phyloP scores from a whole-genome alignment of 1,140 invertebrate genomes.

The Drosophila kohkoa region DNA sequence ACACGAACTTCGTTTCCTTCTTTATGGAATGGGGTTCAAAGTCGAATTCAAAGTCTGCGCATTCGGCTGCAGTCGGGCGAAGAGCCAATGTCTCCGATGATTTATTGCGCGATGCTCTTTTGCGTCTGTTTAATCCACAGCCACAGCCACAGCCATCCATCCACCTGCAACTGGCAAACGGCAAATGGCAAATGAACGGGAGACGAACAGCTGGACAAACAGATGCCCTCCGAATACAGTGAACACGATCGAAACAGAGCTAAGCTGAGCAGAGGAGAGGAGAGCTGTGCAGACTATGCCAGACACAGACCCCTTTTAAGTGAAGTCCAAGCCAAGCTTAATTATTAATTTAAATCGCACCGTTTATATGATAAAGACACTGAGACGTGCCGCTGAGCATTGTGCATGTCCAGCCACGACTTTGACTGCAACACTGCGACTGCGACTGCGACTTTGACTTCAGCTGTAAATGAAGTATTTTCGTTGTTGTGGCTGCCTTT shows the following conservation, averaged over 20 bases:
- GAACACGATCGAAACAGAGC: not conserved
- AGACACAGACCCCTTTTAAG: conserved; percentile 2
- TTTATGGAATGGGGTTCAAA: not conserved
- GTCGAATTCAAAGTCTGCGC: conserved; percentile 36
- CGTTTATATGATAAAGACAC: conserved; percentile 81
- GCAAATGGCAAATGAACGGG: no score
- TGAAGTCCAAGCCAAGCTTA: conserved; percentile 47
- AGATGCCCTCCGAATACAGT: conserved; percentile 36
- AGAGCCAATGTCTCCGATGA: conserved; percentile 67
- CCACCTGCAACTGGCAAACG: conserved; percentile 36
- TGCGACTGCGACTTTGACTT: not conserved
- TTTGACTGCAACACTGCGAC: not conserved
- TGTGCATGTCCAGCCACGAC: conserved; percentile 63
- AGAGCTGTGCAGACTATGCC: not conserved
- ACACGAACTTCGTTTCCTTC: conserved; percentile 44
- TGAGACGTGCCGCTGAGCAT: conserved; percentile 76
- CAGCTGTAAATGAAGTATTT: conserved; percentile 46
- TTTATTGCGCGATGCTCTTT: conserved; percentile 53
- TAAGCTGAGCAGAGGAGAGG: not conserved
- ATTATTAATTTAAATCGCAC: conserved; percentile 82
- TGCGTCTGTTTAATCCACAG: conserved; percentile 37
- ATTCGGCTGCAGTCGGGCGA: conserved; percentile 66
- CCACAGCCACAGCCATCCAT: conserved; percentile 14
- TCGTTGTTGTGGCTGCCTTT: conserved; percentile 1
- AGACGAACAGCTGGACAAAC: conserved; percentile 29